A percentile compares a stretch with the other conserved stretches of the same genome.
Evolutionary conservation across 2,888 invertebrate species (phyloP).

Genomic region (Eupeodes luniger): DNA sequence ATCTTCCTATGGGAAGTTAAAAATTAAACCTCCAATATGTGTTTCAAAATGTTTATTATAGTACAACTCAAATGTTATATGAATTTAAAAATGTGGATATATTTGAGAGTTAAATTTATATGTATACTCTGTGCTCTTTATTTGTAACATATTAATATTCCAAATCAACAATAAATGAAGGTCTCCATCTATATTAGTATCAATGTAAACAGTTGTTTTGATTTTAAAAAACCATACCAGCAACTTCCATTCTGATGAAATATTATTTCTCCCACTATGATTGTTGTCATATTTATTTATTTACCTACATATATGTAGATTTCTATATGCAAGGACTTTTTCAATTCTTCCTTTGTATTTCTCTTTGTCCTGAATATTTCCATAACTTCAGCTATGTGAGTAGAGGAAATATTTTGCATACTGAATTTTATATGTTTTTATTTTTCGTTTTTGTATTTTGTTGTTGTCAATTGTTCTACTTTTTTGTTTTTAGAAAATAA

Average conservation of each 20-base stretch:
- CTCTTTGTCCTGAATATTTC: constrained; percentile 34
- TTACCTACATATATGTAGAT: not conserved
- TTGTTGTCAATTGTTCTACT: not conserved
- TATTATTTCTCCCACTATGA: constrained; percentile 9
- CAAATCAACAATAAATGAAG: no score
- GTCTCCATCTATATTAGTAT: no score
- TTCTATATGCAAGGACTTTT: constrained; percentile 50
- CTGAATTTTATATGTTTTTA: constrained; percentile 8
- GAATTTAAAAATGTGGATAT: no score
- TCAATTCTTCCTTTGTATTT: constrained; percentile 35
- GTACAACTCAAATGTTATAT: no score
- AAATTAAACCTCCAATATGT: no score
- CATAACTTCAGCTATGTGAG: constrained; percentile 38
- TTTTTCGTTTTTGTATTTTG: constrained; percentile 5
- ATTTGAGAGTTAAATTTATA: no score
- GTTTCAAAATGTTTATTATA: no score
- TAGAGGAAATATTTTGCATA: constrained; percentile 42
- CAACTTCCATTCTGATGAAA: constrained; percentile 23
- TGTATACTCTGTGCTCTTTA: no score
- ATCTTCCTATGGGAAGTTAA: no score
- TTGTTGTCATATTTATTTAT: not conserved
- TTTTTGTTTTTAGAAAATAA: constrained; percentile 8
- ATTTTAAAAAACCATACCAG: not conserved
- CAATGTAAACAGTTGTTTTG: not conserved
- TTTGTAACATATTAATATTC: no score